Percentiles rank a stretch among this genome's conserved stretches.
Evolutionary conservation across 2,888 invertebrate genomes (phyloP).

Genomic region (Meteorus colon): DNA sequence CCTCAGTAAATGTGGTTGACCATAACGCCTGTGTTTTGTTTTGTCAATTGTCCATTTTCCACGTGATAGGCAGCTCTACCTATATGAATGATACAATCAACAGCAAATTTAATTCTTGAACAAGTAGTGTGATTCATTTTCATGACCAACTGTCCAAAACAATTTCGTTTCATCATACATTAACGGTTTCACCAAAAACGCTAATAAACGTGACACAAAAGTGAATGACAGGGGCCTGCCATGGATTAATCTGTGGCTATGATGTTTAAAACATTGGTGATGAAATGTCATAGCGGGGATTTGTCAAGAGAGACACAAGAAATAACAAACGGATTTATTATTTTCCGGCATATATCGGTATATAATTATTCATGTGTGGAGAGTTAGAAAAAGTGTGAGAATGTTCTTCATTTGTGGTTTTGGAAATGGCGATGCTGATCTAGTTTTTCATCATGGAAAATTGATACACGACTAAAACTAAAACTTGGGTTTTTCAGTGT

Average conservation of each 20-base stretch:
- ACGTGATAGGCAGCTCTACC: background rate
- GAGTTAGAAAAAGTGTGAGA: background rate
- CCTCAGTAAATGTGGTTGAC: background rate
- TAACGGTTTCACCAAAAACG: background rate
- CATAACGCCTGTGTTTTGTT: background rate
- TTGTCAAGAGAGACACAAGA: background rate
- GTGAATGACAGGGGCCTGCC: background rate
- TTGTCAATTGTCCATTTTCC: background rate
- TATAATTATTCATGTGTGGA: background rate
- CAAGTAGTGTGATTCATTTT: background rate
- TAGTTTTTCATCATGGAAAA: background rate
- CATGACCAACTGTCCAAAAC: background rate
- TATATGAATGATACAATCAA: background rate
- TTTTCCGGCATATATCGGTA: background rate
- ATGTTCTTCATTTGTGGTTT: background rate
- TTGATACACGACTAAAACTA: slow-evolving; percentile 20
- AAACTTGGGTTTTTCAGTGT: background rate
- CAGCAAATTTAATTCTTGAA: background rate
- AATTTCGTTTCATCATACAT: background rate
- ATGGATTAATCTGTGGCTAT: background rate
- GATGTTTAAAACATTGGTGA: background rate
- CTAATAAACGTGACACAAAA: background rate
- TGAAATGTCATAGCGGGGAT: background rate
- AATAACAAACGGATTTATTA: background rate
- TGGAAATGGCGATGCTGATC: background rate